Percentiles rank a stretch among this genome's conserved stretches.
Conservation (phyloP, 2,888 invertebrate species). For the Oconnorella tubifera region DNA sequence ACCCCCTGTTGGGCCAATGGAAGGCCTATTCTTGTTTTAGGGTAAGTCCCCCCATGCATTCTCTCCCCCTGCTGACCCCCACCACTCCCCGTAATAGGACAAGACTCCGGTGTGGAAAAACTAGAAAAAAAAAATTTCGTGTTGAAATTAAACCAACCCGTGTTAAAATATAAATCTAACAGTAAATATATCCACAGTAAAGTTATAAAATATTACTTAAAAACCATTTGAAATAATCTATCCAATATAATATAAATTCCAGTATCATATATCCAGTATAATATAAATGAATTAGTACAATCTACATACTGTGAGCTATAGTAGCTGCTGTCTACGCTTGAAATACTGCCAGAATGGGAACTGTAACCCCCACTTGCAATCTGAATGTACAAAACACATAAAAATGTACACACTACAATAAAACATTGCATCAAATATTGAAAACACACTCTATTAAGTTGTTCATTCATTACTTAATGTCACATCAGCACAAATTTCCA, state of each 20-base stretch:
- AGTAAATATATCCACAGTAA: no score
- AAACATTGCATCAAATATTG: background rate
- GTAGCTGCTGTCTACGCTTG: slow-evolving; percentile 26
- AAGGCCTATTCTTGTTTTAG: slow-evolving; percentile 1
- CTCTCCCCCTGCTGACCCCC: slow-evolving; percentile 1
- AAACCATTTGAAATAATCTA: no score
- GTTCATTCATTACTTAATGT: background rate
- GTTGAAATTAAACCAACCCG: no score
- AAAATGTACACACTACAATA: slow-evolving; percentile 5
- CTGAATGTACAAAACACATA: background rate
- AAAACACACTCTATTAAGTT: background rate
- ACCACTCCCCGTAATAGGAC: no score
- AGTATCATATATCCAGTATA: background rate
- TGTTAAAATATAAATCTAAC: no score
- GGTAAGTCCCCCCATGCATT: slow-evolving; percentile 9
- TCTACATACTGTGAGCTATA: slow-evolving; percentile 23
- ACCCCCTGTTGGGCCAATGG: no score
- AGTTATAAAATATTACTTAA: no score
- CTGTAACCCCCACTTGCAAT: slow-evolving; percentile 1
- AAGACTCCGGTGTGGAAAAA: no score
- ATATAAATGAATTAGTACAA: no score
- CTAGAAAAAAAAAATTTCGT: no score
- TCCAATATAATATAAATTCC: background rate
- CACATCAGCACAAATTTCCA: background rate
- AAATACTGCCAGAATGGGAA: slow-evolving; percentile 26